Evolutionary conservation across 2,888 invertebrate species (phyloP), one percentile per base, ranked within the genome.

Genomic region (Galerucella nymphaeae): DNA sequence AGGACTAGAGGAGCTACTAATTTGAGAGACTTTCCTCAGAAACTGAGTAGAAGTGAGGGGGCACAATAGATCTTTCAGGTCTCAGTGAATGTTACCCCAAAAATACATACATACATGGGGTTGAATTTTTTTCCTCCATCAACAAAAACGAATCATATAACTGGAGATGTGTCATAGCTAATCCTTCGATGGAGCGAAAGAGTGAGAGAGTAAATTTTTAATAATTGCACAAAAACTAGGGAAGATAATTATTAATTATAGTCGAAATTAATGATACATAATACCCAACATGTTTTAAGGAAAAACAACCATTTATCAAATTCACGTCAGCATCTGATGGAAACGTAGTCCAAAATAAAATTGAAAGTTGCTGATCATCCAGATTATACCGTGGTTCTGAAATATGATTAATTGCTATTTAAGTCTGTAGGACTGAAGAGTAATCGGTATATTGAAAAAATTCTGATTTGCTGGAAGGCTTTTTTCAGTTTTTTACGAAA

Each of bases 381-480:
- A 38, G 30, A 5, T 9, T 38, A 8, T 38, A 38, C 8, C 30
- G 30, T n/a, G 5, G 48, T 48, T 48, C 14, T n/a, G 48, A n/a
- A 48, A 8, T n/a, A n/a, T 8, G 48, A 48, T n/a, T 48, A 38
- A 50, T 50, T n/a, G 50, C 48, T 23, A 64, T 64, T 14, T 48
- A 50, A 64, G 14, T 20, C 30, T 45, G 30, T 14, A 20, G 53
- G 2, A 64, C 50, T 30, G 5, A 30, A 30, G 30, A 30, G 30
- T 45, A 18, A 61, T 38, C 11, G 61, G 59, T 61, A 41, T 61
- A 38, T 59, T 59, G 41, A 59, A 62, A 45, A 11, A 42, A 18
- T 8, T 5, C 30, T 30, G 30, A 30, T 30, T 30, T 30, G 30
- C 8, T 30, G 30, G 8, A 30, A 30, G 30, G 8, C 30, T 6